Evolutionary conservation across 92 coral and sea anemone species (phyloP).

Genomic region (Paramuricea clavata): DNA sequence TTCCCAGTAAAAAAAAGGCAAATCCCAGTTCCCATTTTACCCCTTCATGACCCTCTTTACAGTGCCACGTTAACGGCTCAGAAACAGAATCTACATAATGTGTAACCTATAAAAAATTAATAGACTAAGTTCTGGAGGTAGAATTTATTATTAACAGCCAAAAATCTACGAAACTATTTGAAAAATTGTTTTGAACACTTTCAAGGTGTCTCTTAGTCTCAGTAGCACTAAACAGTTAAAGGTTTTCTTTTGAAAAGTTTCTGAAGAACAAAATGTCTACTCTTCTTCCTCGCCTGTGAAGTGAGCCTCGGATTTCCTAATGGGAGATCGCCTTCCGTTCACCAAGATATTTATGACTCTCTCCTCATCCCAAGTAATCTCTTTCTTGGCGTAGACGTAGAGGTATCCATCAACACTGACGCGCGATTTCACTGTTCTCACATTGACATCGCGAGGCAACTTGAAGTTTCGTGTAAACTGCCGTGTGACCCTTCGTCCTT

Average conservation of each 20-base stretch:
- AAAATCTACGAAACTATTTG: not conserved
- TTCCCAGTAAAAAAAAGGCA: too few species aligned
- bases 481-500: conserved; percentile 78
- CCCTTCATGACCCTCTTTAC: too few species aligned
- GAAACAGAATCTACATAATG: too few species aligned
- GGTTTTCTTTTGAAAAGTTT: not conserved
- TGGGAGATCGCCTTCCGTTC: conserved; percentile 30
- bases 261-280: not conserved
- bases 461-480: conserved; percentile 94
- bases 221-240: too few species aligned
- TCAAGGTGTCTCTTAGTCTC: not conserved
- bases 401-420: conserved; percentile 85
- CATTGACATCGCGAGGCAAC: conserved; percentile 90
- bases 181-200: not conserved
- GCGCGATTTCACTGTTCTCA: conserved; percentile 79
- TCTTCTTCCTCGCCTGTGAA: conserved; percentile 28
- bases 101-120: too few species aligned
- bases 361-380: conserved; percentile 52
- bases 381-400: conserved; percentile 81
- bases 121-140: too few species aligned
- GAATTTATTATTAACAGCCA: too few species aligned
- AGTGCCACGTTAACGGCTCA: too few species aligned
- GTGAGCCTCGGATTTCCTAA: conserved; percentile 28
- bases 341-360: conserved; percentile 38
- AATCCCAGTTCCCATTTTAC: too few species aligned